These are phyloP conservation scores for Hippocampus zosterae DNA, from an alignment of 2,113 vertebrate species.

Conservation along the genomic window DNA sequence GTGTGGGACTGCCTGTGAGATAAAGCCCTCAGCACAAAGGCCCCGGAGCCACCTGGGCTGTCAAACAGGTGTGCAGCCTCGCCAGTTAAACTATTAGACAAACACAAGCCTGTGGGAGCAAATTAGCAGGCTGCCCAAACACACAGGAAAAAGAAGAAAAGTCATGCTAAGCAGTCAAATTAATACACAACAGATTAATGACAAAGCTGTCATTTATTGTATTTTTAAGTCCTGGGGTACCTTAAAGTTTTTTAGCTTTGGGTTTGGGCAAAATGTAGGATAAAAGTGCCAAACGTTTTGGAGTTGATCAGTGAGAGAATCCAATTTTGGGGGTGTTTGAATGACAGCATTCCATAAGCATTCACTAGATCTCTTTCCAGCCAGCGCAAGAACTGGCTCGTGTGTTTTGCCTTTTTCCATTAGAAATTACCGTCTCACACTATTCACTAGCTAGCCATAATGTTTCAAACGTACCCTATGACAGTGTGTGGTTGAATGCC, in stretches of 20 bases:
- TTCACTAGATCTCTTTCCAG: not conserved
- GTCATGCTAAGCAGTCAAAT: slow-evolving; percentile 52
- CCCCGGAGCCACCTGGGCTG: slow-evolving; percentile 66
- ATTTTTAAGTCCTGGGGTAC: not conserved
- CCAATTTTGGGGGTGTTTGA: not conserved
- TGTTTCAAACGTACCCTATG: too few species aligned
- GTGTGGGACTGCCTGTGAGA: slow-evolving; percentile 67
- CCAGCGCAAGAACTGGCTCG: not conserved
- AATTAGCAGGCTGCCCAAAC: slow-evolving; percentile 62
- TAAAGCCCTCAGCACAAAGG: slow-evolving; percentile 57
- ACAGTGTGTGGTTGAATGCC: too few species aligned
- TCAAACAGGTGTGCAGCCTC: slow-evolving; percentile 69
- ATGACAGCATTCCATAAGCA: not conserved
- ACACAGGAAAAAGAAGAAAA: slow-evolving; percentile 55
- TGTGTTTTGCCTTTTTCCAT: not conserved
- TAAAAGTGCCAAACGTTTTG: too few species aligned
- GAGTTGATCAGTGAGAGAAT: too few species aligned
- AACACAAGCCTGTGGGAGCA: slow-evolving; percentile 71
- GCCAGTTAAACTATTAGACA: slow-evolving; percentile 75
- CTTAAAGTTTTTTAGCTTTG: not conserved
- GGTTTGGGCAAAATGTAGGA: not conserved
- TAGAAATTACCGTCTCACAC: too few species aligned
- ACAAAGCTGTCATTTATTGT: not conserved
- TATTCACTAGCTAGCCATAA: too few species aligned
- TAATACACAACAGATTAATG: slow-evolving; percentile 6